These are phyloP conservation scores for Ypsolopha scabrella DNA, from an alignment of 2,888 invertebrate genomes.

Conservation along the genomic window DNA sequence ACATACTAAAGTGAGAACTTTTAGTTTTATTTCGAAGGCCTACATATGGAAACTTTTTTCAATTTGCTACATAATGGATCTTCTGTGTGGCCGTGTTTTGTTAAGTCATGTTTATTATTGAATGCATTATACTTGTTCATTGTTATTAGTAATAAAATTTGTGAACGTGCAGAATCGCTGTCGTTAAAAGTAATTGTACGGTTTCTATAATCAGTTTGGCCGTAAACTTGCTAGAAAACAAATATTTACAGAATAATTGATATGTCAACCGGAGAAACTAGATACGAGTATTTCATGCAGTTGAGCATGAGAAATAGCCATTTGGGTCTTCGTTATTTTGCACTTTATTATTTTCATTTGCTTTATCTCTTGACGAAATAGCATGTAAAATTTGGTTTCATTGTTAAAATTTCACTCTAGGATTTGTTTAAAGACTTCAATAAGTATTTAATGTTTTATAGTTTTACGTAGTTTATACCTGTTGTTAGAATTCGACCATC, in stretches of 20 bases:
- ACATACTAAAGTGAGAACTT: neutral
- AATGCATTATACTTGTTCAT: neutral
- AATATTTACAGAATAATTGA: neutral
- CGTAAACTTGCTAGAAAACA: conserved; percentile 6
- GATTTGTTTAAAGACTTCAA: no score
- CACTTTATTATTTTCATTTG: no score
- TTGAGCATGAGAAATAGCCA: no score
- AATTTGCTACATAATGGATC: conserved; percentile 1
- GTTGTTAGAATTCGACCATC: no score
- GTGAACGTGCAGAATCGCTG: neutral
- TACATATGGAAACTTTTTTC: conserved; percentile 1
- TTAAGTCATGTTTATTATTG: neutral
- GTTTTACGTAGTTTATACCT: no score
- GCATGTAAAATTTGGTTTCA: no score
- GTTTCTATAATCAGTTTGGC: conserved; percentile 5
- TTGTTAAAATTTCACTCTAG: no score
- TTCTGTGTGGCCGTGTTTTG: conserved; percentile 1
- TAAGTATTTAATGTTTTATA: no score
- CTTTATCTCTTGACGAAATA: no score
- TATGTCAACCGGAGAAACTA: neutral
- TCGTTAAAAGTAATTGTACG: neutral
- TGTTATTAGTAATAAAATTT: neutral
- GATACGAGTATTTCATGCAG: neutral
- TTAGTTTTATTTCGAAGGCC: neutral
- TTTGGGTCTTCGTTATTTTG: no score